Base-by-base conservation (phyloP, 2,113 vertebrate species). In the Menura novaehollandiae region DNA sequence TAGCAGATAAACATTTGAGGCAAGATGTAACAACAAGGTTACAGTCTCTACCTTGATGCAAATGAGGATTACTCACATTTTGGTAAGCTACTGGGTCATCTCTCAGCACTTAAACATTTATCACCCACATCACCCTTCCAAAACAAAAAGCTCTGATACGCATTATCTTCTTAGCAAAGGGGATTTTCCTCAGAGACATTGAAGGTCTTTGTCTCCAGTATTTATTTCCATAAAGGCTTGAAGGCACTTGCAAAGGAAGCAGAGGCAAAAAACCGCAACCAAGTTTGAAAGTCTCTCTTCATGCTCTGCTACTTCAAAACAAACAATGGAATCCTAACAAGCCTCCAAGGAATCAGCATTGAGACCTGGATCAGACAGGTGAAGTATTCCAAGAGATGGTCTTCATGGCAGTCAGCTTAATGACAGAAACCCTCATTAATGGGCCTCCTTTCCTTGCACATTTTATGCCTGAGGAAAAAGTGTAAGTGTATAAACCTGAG, bases 401-500 rank as follows among this genome's bases (percentile, higher is more conserved):
- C 33, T 30, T 72, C 51, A 68, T 7, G 8, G 33, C 53, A 69
- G 26, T 9, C 21, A 69, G 27, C 53, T 55, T 9, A 20, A 47
- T 4, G 24, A 83, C 28, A 83, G 13, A 66, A 63, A 16, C 15
- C 23, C n/a, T 69, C 53, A 37, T 28, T 46, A 46, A 47, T 4
- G 4, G 13, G n/a, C 9, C 16, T 58, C 39, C 26, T 77, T 28
- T 53, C n/a, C 23, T 60, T 56, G 33, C 16, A 52, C 2, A 2
- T 43, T 64, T 80, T 24, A 47, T 26, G 18, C 20, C 41, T 9
- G 9, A 74, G 24, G 53, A 88, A 83, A 67, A 60, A 41, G 20
- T 17, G 0, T 8, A n/a, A 30, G 33, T 10, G n/a, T 3, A 22
- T 22, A 39, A 1, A 60, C 7, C 13, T 12, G 4, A n/a, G 9